Conservation (phyloP, 2,797 vertebrate species). For the Natrix natrix region DNA sequence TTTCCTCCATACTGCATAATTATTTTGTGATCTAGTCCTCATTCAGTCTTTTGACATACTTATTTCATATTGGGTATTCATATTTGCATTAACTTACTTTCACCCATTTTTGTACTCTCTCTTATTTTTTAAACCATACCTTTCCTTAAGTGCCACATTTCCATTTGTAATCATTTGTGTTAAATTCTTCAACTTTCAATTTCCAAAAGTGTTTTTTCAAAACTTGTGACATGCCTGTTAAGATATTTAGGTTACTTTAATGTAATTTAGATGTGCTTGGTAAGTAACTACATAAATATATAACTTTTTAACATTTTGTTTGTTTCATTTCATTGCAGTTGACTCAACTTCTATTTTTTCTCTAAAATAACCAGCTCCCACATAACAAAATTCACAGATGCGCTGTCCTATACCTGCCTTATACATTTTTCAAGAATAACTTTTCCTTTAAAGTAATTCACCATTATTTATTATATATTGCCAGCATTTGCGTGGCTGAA, state of each 20-base stretch:
- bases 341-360: neutral
- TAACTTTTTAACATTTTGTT: too few relatives aligned
- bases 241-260: too few relatives aligned
- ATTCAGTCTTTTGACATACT: neutral
- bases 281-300: too few relatives aligned
- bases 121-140: neutral
- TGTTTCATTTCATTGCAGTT: neutral
- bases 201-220: too few relatives aligned
- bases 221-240: too few relatives aligned
- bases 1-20: neutral
- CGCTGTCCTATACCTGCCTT: neutral
- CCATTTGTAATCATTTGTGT: neutral
- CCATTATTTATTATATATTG: neutral
- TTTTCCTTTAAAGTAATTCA: neutral
- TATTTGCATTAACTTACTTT: neutral
- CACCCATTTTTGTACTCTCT: neutral
- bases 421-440: neutral
- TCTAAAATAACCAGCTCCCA: neutral
- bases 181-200: too few relatives aligned
- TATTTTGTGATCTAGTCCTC: neutral
- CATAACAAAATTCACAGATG: neutral
- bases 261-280: too few relatives aligned
- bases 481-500: neutral
- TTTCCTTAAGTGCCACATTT: neutral
- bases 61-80: neutral